Conservation (phyloP, 2,888 invertebrate species). For the Agonopterix heracliana region DNA sequence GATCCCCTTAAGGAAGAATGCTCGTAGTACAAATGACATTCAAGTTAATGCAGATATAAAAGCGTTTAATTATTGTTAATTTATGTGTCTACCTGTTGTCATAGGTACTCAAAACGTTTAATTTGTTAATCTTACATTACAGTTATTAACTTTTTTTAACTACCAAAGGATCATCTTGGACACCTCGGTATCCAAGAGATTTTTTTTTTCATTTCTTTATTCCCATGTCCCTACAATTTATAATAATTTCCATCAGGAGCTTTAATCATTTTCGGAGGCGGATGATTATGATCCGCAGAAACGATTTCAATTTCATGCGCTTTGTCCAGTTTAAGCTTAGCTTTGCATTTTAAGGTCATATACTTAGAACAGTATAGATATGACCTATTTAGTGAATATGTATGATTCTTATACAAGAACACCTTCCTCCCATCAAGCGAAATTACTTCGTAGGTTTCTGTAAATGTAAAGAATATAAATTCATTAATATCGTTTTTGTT, state of each 20-base stretch:
- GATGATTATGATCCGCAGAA: conserved; percentile 14
- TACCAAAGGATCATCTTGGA: too few species aligned
- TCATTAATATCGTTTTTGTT: too few species aligned
- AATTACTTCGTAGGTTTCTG: too few species aligned
- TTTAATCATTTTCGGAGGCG: conserved; percentile 14
- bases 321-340: conserved; percentile 6
- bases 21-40: too few species aligned
- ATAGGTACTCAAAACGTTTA: too few species aligned
- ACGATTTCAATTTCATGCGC: conserved; percentile 7
- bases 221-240: neutral
- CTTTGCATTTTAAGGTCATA: conserved; percentile 4
- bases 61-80: too few species aligned
- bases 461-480: too few species aligned
- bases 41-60: too few species aligned
- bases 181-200: too few species aligned
- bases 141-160: neutral
- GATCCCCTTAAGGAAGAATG: too few species aligned
- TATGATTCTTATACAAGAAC: neutral
- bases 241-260: conserved; percentile 14
- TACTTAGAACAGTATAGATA: conserved; percentile 7
- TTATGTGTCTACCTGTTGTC: too few species aligned
- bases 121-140: conserved; percentile 18
- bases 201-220: too few species aligned
- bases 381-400: neutral
- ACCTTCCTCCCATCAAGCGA: neutral